Evolutionary conservation across 2,797 vertebrate genomes (phyloP).

Genomic region (Menidia menidia): DNA sequence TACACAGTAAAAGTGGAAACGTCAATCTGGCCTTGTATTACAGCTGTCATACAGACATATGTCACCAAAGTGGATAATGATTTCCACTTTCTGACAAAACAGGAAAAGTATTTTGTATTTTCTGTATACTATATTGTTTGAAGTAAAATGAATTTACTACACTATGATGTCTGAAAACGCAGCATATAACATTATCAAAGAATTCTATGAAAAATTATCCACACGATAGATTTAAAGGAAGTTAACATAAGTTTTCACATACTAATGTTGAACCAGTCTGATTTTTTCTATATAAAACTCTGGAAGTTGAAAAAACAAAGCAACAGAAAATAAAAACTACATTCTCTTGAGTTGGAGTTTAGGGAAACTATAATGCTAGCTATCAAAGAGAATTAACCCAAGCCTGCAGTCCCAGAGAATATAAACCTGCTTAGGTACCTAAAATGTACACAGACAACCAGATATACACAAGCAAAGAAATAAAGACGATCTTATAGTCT

Average conservation of each 20-base stretch:
- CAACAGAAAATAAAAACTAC: conserved; percentile 34
- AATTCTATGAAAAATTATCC: background rate
- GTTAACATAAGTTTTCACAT: no score
- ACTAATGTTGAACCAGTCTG: background rate
- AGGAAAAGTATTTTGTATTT: conserved; percentile 21
- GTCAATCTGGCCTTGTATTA: background rate
- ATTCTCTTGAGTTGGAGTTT: conserved; percentile 24
- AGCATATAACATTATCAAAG: conserved; percentile 5
- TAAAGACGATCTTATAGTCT: conserved; percentile 76
- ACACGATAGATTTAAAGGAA: conserved; percentile 1
- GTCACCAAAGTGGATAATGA: background rate
- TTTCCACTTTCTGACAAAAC: conserved; percentile 23
- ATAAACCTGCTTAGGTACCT: conserved; percentile 76
- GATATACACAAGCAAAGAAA: conserved; percentile 60
- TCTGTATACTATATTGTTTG: background rate
- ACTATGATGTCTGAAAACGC: background rate
- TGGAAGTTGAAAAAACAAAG: background rate
- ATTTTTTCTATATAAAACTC: background rate
- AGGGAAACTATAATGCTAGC: conserved; percentile 58
- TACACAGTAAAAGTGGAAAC: conserved; percentile 10
- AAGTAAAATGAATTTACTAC: conserved; percentile 13
- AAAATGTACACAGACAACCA: conserved; percentile 47
- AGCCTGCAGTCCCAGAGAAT: conserved; percentile 71
- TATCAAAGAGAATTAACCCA: conserved; percentile 78
- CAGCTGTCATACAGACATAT: background rate